Percentiles rank a stretch among this genome's conserved stretches.
phyloP scores from a whole-genome alignment of 2,888 invertebrate genomes.

The Calameuta idolon region DNA sequence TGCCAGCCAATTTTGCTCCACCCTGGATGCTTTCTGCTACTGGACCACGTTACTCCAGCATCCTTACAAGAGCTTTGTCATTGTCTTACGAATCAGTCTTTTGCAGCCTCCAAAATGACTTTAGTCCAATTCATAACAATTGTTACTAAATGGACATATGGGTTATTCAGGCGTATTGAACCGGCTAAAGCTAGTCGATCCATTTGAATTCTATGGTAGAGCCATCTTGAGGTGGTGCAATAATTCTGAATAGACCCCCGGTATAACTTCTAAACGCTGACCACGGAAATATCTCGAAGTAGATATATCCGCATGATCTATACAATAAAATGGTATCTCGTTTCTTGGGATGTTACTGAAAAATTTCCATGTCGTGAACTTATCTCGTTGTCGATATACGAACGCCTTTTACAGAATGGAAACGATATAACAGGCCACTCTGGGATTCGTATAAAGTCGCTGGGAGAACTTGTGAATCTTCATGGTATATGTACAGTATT shows the following conservation, averaged over 20 bases:
- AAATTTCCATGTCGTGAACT: neutral
- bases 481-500: neutral
- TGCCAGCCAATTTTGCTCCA: slow-evolving; percentile 48
- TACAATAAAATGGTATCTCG: neutral
- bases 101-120: neutral
- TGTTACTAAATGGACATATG: neutral
- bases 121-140: neutral
- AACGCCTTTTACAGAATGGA: neutral
- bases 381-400: neutral
- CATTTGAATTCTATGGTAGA: neutral
- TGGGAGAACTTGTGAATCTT: neutral
- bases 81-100: slow-evolving; percentile 16
- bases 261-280: neutral
- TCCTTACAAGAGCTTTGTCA: slow-evolving; percentile 38
- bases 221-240: neutral
- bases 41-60: slow-evolving; percentile 33
- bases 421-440: neutral
- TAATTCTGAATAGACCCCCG: neutral
- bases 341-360: neutral
- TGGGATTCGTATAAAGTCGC: neutral
- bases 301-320: neutral
- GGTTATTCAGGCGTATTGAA: neutral
- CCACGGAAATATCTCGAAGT: neutral
- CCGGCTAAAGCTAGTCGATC: neutral
- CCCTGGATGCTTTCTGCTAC: neutral